A percentile compares a stretch with the other conserved stretches of the same genome.
phyloP scores from a whole-genome alignment of 2,797 vertebrate species.

The Clarias fuscus region DNA sequence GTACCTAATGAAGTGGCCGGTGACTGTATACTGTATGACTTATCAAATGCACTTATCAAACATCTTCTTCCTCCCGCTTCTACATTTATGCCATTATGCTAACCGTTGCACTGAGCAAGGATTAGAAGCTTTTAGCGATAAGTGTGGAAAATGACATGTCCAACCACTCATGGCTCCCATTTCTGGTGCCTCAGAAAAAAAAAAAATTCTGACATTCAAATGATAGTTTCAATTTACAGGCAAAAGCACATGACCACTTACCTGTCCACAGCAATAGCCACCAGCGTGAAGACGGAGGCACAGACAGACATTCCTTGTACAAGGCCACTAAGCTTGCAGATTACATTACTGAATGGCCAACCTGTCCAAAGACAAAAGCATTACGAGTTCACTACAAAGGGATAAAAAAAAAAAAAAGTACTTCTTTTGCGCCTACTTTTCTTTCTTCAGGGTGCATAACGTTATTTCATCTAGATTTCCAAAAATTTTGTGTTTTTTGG shows the following conservation, averaged over 20 bases:
- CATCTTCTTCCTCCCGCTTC: background rate
- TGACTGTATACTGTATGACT: no score
- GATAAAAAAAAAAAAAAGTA: background rate
- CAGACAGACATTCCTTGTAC: constrained; percentile 80
- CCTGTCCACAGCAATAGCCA: constrained; percentile 83
- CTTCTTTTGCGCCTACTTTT: background rate
- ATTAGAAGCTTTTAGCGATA: constrained; percentile 14
- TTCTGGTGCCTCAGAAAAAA: background rate
- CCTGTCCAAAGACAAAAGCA: constrained; percentile 60
- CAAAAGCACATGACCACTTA: constrained; percentile 54
- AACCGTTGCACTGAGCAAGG: background rate
- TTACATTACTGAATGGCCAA: constrained; percentile 76
- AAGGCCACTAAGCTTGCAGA: constrained; percentile 84
- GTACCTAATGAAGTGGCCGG: no score
- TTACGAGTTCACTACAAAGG: background rate
- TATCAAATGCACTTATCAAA: background rate
- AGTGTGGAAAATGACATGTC: constrained; percentile 20
- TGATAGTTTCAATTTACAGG: background rate
- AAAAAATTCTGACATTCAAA: background rate
- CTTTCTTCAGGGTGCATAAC: background rate
- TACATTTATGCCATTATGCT: background rate
- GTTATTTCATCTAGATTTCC: background rate
- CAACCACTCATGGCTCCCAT: background rate
- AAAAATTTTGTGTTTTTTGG: background rate
- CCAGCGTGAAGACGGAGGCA: constrained; percentile 80